phyloP scores from a whole-genome alignment of 2,797 vertebrate species.

The Propithecus perrieri region DNA sequence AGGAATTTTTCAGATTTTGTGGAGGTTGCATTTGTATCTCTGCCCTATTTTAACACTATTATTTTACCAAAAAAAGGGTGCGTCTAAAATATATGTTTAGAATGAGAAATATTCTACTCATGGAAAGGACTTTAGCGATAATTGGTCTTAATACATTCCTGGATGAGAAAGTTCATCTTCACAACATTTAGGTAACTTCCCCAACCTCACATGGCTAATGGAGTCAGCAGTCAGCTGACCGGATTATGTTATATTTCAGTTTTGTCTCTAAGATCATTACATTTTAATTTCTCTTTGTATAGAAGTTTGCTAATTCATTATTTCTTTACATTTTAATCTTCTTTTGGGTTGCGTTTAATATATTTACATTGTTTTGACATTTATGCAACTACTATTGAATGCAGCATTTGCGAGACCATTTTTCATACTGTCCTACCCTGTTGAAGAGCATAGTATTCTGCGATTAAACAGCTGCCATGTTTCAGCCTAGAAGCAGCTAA shows the following conservation, averaged over 20 bases:
- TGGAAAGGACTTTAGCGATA: background rate
- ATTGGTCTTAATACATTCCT: background rate
- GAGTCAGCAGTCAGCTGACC: background rate
- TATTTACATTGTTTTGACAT: background rate
- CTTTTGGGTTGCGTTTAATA: background rate
- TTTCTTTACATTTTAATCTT: background rate
- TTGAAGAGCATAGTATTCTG: background rate
- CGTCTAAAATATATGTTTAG: background rate
- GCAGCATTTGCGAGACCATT: background rate
- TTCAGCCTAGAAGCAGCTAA: slow-evolving; percentile 56
- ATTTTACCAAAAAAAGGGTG: background rate
- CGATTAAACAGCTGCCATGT: background rate
- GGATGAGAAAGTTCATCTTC: background rate
- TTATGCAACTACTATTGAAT: background rate
- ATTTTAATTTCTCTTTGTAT: background rate
- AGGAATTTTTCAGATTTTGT: background rate
- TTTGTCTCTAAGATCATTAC: background rate
- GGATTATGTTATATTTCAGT: background rate
- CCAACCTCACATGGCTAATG: rapidly evolving
- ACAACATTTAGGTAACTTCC: background rate
- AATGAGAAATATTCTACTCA: background rate
- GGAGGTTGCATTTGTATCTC: background rate
- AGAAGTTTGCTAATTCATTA: background rate
- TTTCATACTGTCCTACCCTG: background rate
- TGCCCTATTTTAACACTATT: background rate